These are phyloP conservation scores for Sialia sialis DNA, from an alignment of 2,113 vertebrate genomes.

Conservation along the genomic window DNA sequence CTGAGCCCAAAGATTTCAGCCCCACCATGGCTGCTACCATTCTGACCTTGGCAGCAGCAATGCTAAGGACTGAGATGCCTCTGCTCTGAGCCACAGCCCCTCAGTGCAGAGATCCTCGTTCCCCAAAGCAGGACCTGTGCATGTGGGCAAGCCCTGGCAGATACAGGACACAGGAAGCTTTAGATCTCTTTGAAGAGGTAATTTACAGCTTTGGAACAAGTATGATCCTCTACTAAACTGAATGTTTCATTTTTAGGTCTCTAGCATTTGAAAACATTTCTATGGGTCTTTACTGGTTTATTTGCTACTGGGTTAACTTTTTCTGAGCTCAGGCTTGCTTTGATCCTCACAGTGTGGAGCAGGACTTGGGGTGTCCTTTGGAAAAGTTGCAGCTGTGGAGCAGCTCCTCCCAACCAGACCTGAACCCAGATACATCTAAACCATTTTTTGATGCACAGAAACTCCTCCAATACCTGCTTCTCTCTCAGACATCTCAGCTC, in stretches of 20 bases:
- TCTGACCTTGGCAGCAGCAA: background rate
- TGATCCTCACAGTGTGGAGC: background rate
- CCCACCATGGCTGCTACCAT: background rate
- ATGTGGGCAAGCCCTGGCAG: accelerated
- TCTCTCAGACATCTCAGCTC: background rate
- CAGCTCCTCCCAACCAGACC: background rate
- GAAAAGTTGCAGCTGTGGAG: background rate
- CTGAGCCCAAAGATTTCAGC: background rate
- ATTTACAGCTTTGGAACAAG: background rate
- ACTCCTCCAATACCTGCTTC: background rate
- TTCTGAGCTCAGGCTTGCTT: background rate
- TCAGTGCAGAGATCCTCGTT: background rate
- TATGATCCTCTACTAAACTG: background rate
- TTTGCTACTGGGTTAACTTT: background rate
- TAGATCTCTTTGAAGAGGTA: background rate
- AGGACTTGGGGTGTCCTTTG: background rate
- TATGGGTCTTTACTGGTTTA: background rate
- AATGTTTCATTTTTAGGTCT: background rate
- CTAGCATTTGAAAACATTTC: background rate
- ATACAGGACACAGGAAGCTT: accelerated
- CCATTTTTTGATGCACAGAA: background rate
- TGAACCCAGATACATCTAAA: background rate
- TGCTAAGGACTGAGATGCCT: background rate
- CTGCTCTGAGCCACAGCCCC: background rate
- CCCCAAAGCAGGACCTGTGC: background rate